Evolutionary conservation across 1,140 invertebrate species (phyloP).

Genomic region (Orussus abietinus): DNA sequence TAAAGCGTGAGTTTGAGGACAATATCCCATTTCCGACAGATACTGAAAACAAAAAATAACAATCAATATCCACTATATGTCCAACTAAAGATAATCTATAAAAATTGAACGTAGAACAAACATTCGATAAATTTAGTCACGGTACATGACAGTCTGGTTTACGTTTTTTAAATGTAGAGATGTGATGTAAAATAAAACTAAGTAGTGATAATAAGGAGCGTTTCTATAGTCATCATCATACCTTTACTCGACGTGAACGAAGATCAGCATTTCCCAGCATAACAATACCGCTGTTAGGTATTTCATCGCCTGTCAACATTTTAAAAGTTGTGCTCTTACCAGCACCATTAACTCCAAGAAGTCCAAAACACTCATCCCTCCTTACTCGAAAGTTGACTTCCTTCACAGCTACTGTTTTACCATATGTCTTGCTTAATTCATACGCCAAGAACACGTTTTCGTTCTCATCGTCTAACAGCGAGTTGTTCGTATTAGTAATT

Average conservation of each 20-base stretch:
- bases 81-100: too few relatives aligned
- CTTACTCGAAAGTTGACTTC: constrained; percentile 67
- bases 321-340: constrained; percentile 90
- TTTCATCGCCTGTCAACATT: constrained; percentile 70
- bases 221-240: too few relatives aligned
- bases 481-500: too few relatives aligned
- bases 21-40: constrained; percentile 56
- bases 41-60: constrained; percentile 48
- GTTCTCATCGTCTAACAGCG: too few relatives aligned
- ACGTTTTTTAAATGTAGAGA: too few relatives aligned
- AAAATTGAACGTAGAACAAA: too few relatives aligned
- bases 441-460: constrained; percentile 33
- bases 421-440: constrained; percentile 36
- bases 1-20: constrained; percentile 65
- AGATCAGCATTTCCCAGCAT: constrained; percentile 21
- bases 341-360: constrained; percentile 76
- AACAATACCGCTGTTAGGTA: constrained; percentile 52
- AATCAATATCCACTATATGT: too few relatives aligned
- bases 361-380: constrained; percentile 79
- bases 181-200: neutral
- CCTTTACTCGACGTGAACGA: constrained; percentile 7
- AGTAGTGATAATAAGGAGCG: neutral
- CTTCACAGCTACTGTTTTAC: constrained; percentile 59
- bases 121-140: too few relatives aligned
- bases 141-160: too few relatives aligned